Base-by-base conservation (phyloP, 1,140 invertebrate genomes). In the Propsilocerus akamusi region DNA sequence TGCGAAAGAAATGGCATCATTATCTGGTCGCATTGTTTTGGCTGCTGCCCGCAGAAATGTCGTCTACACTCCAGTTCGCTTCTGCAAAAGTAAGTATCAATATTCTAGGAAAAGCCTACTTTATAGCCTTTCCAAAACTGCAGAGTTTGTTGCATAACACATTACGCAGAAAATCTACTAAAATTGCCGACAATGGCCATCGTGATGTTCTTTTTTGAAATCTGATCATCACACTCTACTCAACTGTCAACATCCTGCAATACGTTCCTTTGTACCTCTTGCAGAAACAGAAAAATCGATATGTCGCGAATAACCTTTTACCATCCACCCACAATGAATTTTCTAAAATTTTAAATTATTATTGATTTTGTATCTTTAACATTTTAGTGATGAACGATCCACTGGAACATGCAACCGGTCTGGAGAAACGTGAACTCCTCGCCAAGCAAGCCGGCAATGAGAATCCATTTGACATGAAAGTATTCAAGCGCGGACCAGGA, bases 381-480 rank as follows among this genome's bases (percentile, higher is more conserved):
- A 34, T 64, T 64, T 49, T 68, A 78, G 76, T 73, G 66, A 75
- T 87, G 73, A 69, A 85, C 26, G 89, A 95, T 66, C 83, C 86
- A 11, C 55, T 95, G 56, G 92, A 96, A 58, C 88, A 92, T 66
- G 85, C 92, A 2, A 95, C 91, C 51, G 94, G 94, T 57, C 58
- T 90, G 26, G 92, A 97, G 64, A 88, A 90, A 66, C 79, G 80
- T 58, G 89, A 96, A 69, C 65, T 96, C 54, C 64, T 95, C 51
- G 85, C 88, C 8, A 72, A 80, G 59, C 68, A 81, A 53, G 79
- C 82, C 57, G 94, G 94, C 55, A 85, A 94, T 65, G 83, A 89
- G 56, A 84, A 96, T 72, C 91, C 91, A 14, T 96, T 88, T 68
- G 78, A 87, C 62, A 76, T 90, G 73, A 81, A 81, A 67, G 76